These are phyloP conservation scores for Rhopalosiphum maidis DNA, from an alignment of 1,140 invertebrate genomes.

Conservation along the genomic window DNA sequence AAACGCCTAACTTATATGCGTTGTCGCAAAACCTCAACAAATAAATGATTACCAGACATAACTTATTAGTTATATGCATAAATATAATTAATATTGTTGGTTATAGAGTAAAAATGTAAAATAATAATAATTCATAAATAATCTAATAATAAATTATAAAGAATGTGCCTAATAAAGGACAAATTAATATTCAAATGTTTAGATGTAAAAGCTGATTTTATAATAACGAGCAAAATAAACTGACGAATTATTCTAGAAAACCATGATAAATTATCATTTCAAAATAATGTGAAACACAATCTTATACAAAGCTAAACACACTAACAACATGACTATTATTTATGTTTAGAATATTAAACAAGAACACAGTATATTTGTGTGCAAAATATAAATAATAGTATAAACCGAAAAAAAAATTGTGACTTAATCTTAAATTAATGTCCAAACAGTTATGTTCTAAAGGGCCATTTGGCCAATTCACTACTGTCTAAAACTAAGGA, in stretches of 20 bases:
- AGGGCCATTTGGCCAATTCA: background rate
- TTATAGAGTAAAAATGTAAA: background rate
- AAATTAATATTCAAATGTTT: background rate
- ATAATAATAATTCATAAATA: constrained; percentile 4
- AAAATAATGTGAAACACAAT: background rate
- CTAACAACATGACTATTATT: background rate
- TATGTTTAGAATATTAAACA: background rate
- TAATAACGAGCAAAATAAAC: background rate
- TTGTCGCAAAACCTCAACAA: background rate
- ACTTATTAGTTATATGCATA: background rate
- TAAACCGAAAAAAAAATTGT: background rate
- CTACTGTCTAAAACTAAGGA: background rate
- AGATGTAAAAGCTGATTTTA: background rate
- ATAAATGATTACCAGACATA: background rate
- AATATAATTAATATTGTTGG: background rate
- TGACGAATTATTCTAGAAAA: background rate
- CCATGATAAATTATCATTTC: background rate
- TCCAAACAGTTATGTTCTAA: background rate
- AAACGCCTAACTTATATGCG: background rate
- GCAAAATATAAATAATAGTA: background rate
- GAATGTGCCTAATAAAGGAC: background rate
- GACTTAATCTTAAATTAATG: background rate
- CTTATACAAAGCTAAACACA: background rate
- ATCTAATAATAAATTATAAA: background rate
- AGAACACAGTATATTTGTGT: background rate